These are phyloP conservation scores for Tigriopus californicus DNA, from an alignment of 2,888 invertebrate species.

Conservation along the genomic window DNA sequence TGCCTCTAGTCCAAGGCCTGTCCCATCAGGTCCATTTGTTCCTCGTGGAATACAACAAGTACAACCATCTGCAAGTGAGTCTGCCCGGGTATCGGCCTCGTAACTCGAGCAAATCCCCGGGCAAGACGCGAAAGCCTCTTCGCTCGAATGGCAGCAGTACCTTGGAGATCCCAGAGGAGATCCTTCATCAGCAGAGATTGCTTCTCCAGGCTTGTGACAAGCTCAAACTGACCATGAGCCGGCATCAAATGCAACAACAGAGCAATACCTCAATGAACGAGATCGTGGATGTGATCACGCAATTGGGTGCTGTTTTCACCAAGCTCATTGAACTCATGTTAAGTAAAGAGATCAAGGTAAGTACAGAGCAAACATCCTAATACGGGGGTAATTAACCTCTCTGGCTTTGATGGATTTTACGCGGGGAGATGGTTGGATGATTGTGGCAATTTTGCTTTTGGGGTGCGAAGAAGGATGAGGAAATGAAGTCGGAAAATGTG, in stretches of 20 bases:
- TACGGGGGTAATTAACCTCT: too few relatives aligned
- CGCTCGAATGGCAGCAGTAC: neutral
- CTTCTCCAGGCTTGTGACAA: slow-evolving; percentile 5
- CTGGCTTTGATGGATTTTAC: too few relatives aligned
- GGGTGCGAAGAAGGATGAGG: too few relatives aligned
- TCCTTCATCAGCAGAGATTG: slow-evolving; percentile 9
- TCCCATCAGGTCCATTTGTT: slow-evolving; percentile 11
- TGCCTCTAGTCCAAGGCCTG: slow-evolving; percentile 5
- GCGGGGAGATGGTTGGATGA: neutral
- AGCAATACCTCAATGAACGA: slow-evolving; percentile 19
- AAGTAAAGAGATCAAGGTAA: slow-evolving; percentile 39
- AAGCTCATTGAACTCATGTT: slow-evolving; percentile 39
- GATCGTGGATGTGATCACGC: slow-evolving; percentile 32
- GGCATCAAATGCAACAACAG: neutral
- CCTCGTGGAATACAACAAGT: slow-evolving; percentile 9
- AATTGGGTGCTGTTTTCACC: slow-evolving; percentile 36
- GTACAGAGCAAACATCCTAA: slow-evolving; percentile 13
- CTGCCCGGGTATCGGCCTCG: slow-evolving; percentile 1
- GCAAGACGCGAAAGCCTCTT: neutral
- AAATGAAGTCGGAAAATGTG: too few relatives aligned
- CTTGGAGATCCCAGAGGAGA: slow-evolving; percentile 8
- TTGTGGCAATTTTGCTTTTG: neutral
- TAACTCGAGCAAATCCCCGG: neutral
- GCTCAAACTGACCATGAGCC: slow-evolving; percentile 10
- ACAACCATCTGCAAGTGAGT: slow-evolving; percentile 6